Conservation (phyloP, 2,888 invertebrate genomes). For the Creontiades dilutus region DNA sequence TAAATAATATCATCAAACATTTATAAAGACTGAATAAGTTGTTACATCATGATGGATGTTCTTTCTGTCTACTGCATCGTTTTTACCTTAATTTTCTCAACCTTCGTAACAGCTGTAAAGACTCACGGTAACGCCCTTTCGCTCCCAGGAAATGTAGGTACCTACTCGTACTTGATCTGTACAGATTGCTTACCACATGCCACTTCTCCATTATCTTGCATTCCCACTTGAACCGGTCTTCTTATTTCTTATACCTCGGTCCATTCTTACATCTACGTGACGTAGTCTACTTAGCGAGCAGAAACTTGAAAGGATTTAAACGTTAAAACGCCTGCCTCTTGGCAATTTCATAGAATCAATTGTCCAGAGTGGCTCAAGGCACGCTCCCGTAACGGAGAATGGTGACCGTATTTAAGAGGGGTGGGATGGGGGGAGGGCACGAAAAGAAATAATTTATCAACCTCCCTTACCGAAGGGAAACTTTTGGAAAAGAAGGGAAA, state of each 20-base stretch:
- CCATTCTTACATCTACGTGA: slow-evolving; percentile 8
- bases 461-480: neutral
- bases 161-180: no score
- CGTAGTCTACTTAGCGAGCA: neutral
- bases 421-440: neutral
- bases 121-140: no score
- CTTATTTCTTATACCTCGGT: neutral
- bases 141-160: no score
- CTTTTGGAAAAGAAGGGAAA: neutral
- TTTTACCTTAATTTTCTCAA: no score
- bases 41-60: no score
- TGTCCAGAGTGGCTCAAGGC: slow-evolving; percentile 46
- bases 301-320: slow-evolving; percentile 39
- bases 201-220: slow-evolving; percentile 32
- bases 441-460: slow-evolving; percentile 57
- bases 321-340: slow-evolving; percentile 19
- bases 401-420: slow-evolving; percentile 43
- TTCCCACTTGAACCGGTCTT: neutral
- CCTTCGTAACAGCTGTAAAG: no score
- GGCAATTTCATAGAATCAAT: slow-evolving; percentile 49
- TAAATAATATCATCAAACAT: no score
- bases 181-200: slow-evolving; percentile 8
- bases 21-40: no score
- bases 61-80: no score
- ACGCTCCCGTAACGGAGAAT: slow-evolving; percentile 19